These are phyloP conservation scores for Emydocephalus ijimae DNA, from an alignment of 2,113 vertebrate genomes.

Conservation along the genomic window DNA sequence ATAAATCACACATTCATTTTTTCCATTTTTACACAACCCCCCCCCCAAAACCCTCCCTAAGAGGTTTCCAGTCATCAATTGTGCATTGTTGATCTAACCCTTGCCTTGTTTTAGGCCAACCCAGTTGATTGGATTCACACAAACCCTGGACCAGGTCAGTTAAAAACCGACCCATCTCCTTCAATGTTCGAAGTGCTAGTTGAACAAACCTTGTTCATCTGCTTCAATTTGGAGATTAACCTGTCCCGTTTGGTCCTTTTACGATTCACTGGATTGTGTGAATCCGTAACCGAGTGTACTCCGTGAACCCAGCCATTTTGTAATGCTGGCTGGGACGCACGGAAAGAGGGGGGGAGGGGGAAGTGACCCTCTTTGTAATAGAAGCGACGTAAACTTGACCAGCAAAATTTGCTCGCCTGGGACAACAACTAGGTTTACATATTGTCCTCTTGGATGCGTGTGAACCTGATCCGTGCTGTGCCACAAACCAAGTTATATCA, in stretches of 20 bases:
- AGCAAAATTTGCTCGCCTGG: neutral
- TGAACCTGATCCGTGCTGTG: neutral
- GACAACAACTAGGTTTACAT: neutral
- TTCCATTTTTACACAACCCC: neutral
- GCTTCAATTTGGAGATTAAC: too few relatives aligned
- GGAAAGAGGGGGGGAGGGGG: too few relatives aligned
- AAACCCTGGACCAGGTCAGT: neutral
- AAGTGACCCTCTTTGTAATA: too few relatives aligned
- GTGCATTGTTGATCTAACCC: neutral
- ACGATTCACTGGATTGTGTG: neutral
- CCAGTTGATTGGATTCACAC: neutral
- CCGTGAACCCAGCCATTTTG: neutral
- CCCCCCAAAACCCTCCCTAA: too few relatives aligned
- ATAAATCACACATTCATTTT: neutral
- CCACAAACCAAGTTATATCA: too few relatives aligned
- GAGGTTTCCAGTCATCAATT: neutral
- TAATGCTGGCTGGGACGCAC: neutral
- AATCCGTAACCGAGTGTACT: neutral
- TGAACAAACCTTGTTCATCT: neutral
- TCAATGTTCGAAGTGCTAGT: neutral
- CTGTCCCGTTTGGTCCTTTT: neutral
- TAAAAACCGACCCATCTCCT: neutral
- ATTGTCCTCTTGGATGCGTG: too few relatives aligned
- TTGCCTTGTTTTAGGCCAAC: neutral
- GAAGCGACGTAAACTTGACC: neutral